Evolutionary conservation across 2,797 vertebrate genomes (phyloP), one percentile per base, ranked within the genome.

Genomic region (Aythya fuligula): DNA sequence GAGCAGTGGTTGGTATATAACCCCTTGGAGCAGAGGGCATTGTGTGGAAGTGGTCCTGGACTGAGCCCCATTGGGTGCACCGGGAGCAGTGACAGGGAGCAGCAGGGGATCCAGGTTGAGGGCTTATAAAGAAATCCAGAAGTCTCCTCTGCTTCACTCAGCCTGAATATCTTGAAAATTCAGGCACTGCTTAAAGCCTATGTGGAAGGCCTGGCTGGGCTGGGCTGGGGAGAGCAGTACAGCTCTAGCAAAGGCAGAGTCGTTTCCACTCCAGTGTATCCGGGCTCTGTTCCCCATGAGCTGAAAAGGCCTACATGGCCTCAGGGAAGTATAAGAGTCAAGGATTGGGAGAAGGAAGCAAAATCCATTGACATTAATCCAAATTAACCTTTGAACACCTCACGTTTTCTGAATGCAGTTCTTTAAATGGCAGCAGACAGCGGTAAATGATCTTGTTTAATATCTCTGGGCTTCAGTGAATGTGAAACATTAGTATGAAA

Each of bases 401-500:
- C 65, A 78, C 32, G 5, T 97, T 96, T 97, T 96, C 84, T 94
- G 64, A 83, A 57, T 95, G 61, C 62, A 32, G 13, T 60, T 80
- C 69, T 87, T 84, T 66, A 94, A 95, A 93, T 95, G 75, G 92
- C 91, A 93, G 81, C 93, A 94, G 94, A 94, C 90, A 92, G 90
- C 67, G 0, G 93, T 95, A 96, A 96, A 96, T 82, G 93, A 85
- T 76, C 85, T 91, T 95, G 89, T 85, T 92, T 95, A 76, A 87
- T 94, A 95, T 96, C 92, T 88, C 82, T 78, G 76, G 77, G 91
- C 85, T 95, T 95, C 85, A 74, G 45, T 91, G 65, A 93, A 88
- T 94, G 67, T 56, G 91, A 95, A 96, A 81, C 94, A 89, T 89
- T 94, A 95, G 76, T 94, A 92, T 95, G 90, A 94, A 97, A 96